These are phyloP conservation scores for Dasypogon diadema DNA, from an alignment of 2,888 invertebrate genomes.

Conservation along the genomic window DNA sequence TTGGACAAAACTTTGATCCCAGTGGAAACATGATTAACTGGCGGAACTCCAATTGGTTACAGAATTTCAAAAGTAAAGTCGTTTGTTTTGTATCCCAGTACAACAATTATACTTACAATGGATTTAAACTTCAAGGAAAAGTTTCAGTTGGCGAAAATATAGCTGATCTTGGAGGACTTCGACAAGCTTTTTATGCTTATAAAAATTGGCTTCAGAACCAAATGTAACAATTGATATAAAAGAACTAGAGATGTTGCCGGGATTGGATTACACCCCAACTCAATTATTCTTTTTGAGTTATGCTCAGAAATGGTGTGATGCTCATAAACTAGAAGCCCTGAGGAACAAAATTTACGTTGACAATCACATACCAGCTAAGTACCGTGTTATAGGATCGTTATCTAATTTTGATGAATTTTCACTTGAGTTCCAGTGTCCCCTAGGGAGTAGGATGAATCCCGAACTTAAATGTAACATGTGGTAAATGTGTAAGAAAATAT, in stretches of 20 bases:
- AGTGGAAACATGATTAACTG: slow-evolving; percentile 57
- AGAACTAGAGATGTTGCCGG: slow-evolving; percentile 1
- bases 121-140: slow-evolving; percentile 9
- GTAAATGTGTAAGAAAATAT: too few relatives aligned
- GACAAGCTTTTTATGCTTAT: slow-evolving; percentile 38
- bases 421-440: slow-evolving; percentile 30
- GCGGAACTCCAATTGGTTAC: slow-evolving; percentile 57
- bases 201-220: slow-evolving; percentile 6
- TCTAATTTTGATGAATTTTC: slow-evolving; percentile 48
- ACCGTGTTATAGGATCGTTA: slow-evolving; percentile 17
- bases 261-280: slow-evolving; percentile 22
- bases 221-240: background rate
- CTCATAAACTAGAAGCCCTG: background rate
- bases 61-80: slow-evolving; percentile 55
- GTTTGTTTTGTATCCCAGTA: slow-evolving; percentile 55
- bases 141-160: slow-evolving; percentile 25
- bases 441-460: slow-evolving; percentile 42
- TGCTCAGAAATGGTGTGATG: slow-evolving; percentile 43
- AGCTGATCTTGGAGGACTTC: slow-evolving; percentile 11
- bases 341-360: background rate
- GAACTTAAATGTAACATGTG: slow-evolving; percentile 26
- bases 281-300: slow-evolving; percentile 47
- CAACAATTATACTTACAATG: background rate
- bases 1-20: slow-evolving; percentile 57
- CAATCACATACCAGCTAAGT: slow-evolving; percentile 13